phyloP scores from a whole-genome alignment of 2,113 vertebrate species.

The Hylia prasina region DNA sequence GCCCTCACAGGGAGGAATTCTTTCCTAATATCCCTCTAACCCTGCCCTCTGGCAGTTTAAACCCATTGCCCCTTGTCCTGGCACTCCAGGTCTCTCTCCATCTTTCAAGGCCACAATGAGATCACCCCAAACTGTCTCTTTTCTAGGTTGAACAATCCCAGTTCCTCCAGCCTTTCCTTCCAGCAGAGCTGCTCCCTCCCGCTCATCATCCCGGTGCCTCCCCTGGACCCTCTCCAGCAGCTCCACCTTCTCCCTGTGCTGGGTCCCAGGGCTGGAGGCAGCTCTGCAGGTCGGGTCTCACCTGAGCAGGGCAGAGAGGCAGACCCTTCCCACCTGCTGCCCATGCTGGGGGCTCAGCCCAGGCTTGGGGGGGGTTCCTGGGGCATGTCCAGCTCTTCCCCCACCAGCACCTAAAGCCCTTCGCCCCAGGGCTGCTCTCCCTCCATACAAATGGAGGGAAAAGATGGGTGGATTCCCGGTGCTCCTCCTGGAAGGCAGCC shows the following conservation, averaged over 20 bases:
- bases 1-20: not conserved
- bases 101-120: not conserved
- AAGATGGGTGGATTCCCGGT: rapidly evolving
- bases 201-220: not conserved
- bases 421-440: not conserved
- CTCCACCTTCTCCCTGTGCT: not conserved
- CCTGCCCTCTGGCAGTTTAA: not conserved
- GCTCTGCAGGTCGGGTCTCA: not conserved
- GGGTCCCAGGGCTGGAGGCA: not conserved
- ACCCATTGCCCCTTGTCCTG: not conserved
- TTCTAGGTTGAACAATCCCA: not conserved
- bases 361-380: not conserved
- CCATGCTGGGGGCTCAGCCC: rapidly evolving
- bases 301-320: not conserved
- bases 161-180: not conserved
- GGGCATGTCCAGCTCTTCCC: not conserved
- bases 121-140: too few relatives aligned
- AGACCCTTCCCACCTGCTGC: not conserved
- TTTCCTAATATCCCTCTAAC: not conserved
- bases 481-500: not conserved
- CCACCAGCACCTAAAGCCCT: not conserved
- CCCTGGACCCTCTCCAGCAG: too few relatives aligned
- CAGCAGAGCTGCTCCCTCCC: not conserved
- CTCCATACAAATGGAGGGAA: rapidly evolving
- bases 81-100: not conserved